Evolutionary conservation across 1,140 invertebrate genomes (phyloP), one percentile per base, ranked within the genome.

Genomic region (Papilio polytes): DNA sequence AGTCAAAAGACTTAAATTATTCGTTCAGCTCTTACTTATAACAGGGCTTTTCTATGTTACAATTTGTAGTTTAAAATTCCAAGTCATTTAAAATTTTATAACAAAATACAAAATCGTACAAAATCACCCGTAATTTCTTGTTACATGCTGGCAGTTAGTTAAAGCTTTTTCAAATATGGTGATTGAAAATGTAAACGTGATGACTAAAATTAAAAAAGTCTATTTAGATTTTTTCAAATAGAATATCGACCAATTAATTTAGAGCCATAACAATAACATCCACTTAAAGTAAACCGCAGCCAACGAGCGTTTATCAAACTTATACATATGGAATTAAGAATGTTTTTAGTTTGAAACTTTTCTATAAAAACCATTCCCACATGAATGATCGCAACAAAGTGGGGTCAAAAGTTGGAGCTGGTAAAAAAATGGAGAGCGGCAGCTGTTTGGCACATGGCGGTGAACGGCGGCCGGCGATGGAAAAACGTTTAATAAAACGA

Each of bases 391-490:
- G 90, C 78, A 85, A 87, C 84, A 84, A 87, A 90, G 91, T 87
- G 91, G 91, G 93, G 93, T 94, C 91, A 93, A 88, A 91, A 92
- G 92, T 92, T 92, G 89, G 88, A 87, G 90, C 86, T 90, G 85
- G 86, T 91, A 91, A 94, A 94, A 94, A 94, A 92, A 63, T 88
- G 84, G 85, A 81, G 83, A 80, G 88, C 85, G 88, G 88, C 93
- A 94, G 93, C 88, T 94, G 92, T 91, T 87, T 87, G 90, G 90
- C 92, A 94, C 90, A 94, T 94, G 93, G 90, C 90, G 90, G 85
- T 78, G 86, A 82, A 80, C 82, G 78, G 81, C 82, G 83, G 80
- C 80, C 76, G 80, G 78, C 87, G 85, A 90, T 91, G 87, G 89
- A 89, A 92, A 91, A 92, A 89, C 87, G 90, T 92, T 93, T 92